Evolutionary conservation across 2,888 invertebrate genomes (phyloP).

Genomic region (Ormyrus labotus): DNA sequence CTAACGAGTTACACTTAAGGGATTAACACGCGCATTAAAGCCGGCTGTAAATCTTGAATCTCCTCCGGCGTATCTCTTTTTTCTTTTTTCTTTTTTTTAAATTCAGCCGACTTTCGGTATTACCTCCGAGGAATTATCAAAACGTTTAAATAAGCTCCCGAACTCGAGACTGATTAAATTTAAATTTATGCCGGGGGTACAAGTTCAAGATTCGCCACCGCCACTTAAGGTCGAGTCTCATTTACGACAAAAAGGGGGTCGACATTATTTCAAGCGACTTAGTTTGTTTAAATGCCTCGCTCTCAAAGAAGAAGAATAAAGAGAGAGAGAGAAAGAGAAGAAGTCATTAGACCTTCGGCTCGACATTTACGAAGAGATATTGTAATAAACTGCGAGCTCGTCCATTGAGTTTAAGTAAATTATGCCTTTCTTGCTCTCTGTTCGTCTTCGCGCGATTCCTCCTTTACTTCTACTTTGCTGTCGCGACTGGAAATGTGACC

Average conservation of each 20-base stretch:
- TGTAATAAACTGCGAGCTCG: slow-evolving; percentile 33
- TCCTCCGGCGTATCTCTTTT: neutral
- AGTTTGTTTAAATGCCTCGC: neutral
- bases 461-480: neutral
- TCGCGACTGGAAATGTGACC: slow-evolving; percentile 18
- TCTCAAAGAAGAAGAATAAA: no score
- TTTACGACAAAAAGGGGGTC: neutral
- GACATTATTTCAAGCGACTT: slow-evolving; percentile 11
- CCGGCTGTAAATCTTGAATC: slow-evolving; percentile 10
- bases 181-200: slow-evolving; percentile 37
- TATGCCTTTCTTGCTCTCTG: neutral
- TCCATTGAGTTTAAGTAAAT: slow-evolving; percentile 30
- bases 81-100: no score
- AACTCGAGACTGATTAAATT: slow-evolving; percentile 25
- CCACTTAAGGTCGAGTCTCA: neutral
- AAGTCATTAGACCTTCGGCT: neutral
- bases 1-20: slow-evolving; percentile 30
- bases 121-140: neutral
- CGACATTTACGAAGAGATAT: slow-evolving; percentile 19
- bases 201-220: neutral
- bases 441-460: neutral
- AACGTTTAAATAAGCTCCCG: slow-evolving; percentile 19
- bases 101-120: neutral
- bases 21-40: slow-evolving; percentile 23
- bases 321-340: neutral